Evolutionary conservation across 2,888 invertebrate genomes (phyloP).

Genomic region (Poecilus cupreus): DNA sequence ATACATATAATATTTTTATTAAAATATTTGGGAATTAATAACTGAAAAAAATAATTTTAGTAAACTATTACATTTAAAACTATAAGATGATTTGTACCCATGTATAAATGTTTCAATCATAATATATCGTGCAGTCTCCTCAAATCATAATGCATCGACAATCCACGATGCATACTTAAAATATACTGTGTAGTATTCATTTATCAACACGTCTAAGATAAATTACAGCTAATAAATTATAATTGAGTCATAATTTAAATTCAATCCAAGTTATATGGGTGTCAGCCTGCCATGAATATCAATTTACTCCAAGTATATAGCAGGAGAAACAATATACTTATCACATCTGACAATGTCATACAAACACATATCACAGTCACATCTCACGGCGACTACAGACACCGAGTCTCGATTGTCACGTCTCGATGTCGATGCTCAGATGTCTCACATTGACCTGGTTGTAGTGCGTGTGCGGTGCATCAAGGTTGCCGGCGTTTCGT

Average conservation of each 20-base stretch:
- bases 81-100: no score
- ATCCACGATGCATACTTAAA: no score
- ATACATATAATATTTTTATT: no score
- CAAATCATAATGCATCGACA: no score
- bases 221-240: neutral
- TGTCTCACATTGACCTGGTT: conserved; percentile 52
- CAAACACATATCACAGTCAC: no score
- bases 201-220: neutral
- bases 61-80: no score
- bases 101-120: no score
- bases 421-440: conserved; percentile 14
- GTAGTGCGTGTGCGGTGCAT: conserved; percentile 3
- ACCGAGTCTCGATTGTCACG: neutral
- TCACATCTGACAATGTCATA: neutral
- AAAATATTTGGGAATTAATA: no score
- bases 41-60: no score
- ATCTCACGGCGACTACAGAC: neutral
- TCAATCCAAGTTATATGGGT: neutral
- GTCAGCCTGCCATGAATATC: neutral
- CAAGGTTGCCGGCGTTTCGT: conserved; percentile 39
- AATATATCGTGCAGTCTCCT: neutral
- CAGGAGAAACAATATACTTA: neutral
- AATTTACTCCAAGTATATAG: neutral
- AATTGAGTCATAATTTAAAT: neutral
- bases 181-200: neutral